These are phyloP conservation scores for Volucella zonaria DNA, from an alignment of 2,888 invertebrate species.

Conservation along the genomic window DNA sequence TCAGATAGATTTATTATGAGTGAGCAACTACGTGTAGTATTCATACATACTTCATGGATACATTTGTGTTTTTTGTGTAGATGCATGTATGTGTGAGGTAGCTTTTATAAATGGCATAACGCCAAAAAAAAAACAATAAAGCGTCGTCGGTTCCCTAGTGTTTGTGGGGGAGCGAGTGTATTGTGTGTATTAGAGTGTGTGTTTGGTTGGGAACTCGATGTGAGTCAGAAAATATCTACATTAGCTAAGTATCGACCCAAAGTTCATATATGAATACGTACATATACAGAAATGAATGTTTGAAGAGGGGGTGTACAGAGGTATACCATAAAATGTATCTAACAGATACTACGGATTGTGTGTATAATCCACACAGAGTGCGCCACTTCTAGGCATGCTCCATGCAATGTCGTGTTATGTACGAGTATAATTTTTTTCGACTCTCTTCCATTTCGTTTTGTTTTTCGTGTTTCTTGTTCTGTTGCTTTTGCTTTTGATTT, in stretches of 20 bases:
- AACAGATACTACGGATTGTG: slow-evolving; percentile 67
- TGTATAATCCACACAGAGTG: slow-evolving; percentile 69
- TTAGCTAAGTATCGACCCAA: slow-evolving; percentile 71
- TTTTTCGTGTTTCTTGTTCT: slow-evolving; percentile 34
- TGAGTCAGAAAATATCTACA: slow-evolving; percentile 64
- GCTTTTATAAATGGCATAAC: slow-evolving; percentile 67
- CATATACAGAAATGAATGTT: neutral
- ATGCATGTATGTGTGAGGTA: slow-evolving; percentile 20
- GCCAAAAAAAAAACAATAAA: slow-evolving; percentile 44
- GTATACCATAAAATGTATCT: slow-evolving; percentile 67
- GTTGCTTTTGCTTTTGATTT: slow-evolving; percentile 51
- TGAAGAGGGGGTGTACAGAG: slow-evolving; percentile 25
- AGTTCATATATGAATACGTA: slow-evolving; percentile 25
- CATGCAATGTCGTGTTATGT: slow-evolving; percentile 65
- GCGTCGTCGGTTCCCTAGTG: slow-evolving; percentile 54
- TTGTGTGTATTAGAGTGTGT: slow-evolving; percentile 51
- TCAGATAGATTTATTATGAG: slow-evolving; percentile 74
- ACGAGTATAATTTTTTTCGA: slow-evolving; percentile 11
- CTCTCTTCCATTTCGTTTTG: slow-evolving; percentile 43
- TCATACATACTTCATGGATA: slow-evolving; percentile 10
- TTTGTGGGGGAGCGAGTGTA: slow-evolving; percentile 22
- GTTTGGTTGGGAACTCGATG: slow-evolving; percentile 47
- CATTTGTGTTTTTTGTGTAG: slow-evolving; percentile 27
- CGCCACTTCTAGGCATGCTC: slow-evolving; percentile 74
- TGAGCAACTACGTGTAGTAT: slow-evolving; percentile 63